Base-by-base conservation (phyloP, 2,113 vertebrate species). In the Eubucco bourcierii region DNA sequence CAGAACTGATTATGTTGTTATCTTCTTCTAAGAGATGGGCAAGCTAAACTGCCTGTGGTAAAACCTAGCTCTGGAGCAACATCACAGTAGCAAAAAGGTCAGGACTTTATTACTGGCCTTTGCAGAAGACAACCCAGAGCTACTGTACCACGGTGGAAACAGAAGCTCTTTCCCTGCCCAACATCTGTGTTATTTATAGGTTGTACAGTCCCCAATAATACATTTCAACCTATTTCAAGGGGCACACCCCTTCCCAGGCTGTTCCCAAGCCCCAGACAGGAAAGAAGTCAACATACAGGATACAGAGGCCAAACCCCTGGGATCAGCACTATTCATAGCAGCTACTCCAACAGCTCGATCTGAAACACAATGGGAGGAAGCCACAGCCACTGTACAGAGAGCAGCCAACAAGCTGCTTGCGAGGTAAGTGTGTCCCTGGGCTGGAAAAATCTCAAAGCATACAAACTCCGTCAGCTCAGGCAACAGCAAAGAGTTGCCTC, bases 161-260 rank as follows among this genome's bases (percentile, higher is more conserved):
- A 77, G 44, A 0, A 70, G 39, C 63, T 92, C 60, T 90, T 50
- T 33, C 58, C 59, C 15, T 67, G 33, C 72, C 84, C 88, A 71
- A 1, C 31, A 68, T 60, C 72, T 0, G 0, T 1, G 77, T n/a
- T 95, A 94, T 83, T 95, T 80, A 88, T 58, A 72, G 74, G 41
- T 72, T 46, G 9, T 13, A 52, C 3, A 67, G 47, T 34, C 87
- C 64, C 82, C 85, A 95, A 3, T 24, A 91, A 77, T 68, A 80
- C 17, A 68, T 88, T 86, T 72, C 80, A 90, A 71, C 76, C 61
- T 34, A 2, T 72, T 93, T 60, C 47, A 31, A n/a, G 67, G 37
- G 58, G 56, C 90, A 84, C 93, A 81, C 93, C 93, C 82, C 79
- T 95, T 93, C 80, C 63, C 95, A 97, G 90, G 89, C 73, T 89